Percentiles rank a stretch among this genome's conserved stretches.
phyloP scores from a whole-genome alignment of 2,113 vertebrate species.

The Brienomyrus brachyistius region DNA sequence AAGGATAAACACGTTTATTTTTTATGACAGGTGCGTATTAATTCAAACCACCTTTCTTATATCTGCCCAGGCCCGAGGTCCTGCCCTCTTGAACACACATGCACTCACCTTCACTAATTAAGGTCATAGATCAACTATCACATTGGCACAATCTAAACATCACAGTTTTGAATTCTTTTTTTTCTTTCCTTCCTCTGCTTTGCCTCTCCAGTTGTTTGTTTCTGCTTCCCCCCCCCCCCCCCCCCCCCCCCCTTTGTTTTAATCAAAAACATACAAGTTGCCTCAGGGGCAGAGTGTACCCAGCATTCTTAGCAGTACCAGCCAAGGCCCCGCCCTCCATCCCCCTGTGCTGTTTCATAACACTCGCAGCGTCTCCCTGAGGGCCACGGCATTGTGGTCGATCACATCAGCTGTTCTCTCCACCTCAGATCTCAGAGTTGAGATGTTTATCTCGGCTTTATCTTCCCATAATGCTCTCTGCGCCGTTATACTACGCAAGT shows the following conservation, averaged over 20 bases:
- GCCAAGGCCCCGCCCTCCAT: background rate
- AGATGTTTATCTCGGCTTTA: background rate
- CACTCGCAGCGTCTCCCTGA: background rate
- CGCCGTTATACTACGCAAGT: background rate
- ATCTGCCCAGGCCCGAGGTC: background rate
- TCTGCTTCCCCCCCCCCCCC: slow-evolving; percentile 13
- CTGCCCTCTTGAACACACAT: background rate
- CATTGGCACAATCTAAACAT: background rate
- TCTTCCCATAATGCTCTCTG: background rate
- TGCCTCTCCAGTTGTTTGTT: slow-evolving; percentile 14
- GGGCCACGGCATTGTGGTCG: background rate
- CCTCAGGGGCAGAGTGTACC: slow-evolving; percentile 34
- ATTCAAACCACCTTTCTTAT: background rate
- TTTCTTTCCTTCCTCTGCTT: slow-evolving; percentile 4
- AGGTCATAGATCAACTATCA: background rate
- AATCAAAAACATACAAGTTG: slow-evolving; percentile 26
- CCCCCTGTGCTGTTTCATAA: background rate
- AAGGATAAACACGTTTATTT: background rate
- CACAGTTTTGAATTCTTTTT: background rate
- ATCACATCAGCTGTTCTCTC: slow-evolving; percentile 14
- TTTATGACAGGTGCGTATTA: background rate
- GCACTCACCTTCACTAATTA: background rate
- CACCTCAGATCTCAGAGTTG: background rate
- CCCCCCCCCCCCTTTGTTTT: slow-evolving; percentile 21
- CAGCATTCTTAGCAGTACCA: background rate